Base-by-base conservation (phyloP, 1,140 invertebrate species). In the Lerema accius region DNA sequence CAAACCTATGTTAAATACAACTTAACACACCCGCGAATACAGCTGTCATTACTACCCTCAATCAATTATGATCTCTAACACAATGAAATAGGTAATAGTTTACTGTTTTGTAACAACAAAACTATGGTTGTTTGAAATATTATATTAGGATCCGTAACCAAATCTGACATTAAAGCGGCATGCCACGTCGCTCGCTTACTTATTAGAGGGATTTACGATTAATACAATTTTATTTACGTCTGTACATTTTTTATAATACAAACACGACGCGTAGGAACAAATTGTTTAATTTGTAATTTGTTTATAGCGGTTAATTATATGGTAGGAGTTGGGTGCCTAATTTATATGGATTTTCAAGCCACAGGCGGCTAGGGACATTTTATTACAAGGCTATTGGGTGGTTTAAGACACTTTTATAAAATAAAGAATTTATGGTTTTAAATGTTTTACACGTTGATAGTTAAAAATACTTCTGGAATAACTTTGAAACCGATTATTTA, bases 241-340 rank as follows among this genome's bases (percentile, higher is more conserved):
- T 69, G 60, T 78, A 78, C 62, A 45, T 81, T 80, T 84, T 82
- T 76, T 82, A 67, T 80, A 86, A 81, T 80, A 85, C 79, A 85
- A 82, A 86, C 82, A 81, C 71, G 75, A 82, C 66, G 73, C 65
- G 59, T 69, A 66, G 71, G 64, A 78, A 84, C 81, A 86, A 86
- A 86, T 85, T 75, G 76, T 86, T 86, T 88, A 81, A 88, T 85
- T 87, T 86, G 79, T 89, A 73, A 82, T 81, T 68, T 76, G 69
- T 86, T 82, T 86, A 75, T 84, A 73, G 71, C 72, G 62, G 70
- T 80, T 89, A 86, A 87, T 87, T 83, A 81, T 80, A 77, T 63
- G 73, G 70, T 66, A 26, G 65, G 67, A 66, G 64, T 70, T 65
- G 64, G 64, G 58, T 63, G 70, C 46, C 67, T 83, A 78, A 83